Evolutionary conservation across 2,113 vertebrate species (phyloP), one percentile per base, ranked within the genome.

Genomic region (Siphamia tubifer): DNA sequence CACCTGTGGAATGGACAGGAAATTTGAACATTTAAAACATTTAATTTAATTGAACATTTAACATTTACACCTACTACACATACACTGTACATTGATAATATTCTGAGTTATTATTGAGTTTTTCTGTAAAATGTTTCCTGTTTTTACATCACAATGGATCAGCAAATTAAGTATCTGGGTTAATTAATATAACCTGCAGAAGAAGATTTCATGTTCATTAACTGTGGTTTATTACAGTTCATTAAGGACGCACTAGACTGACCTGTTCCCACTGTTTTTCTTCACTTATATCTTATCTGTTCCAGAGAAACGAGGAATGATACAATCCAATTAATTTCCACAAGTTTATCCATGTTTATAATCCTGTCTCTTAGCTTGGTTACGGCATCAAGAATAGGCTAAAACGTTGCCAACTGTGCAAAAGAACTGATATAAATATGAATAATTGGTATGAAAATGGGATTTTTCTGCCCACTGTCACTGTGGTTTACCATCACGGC

Each of bases 41-140:
- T n/a, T n/a, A n/a, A n/a, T n/a, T n/a, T n/a, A n/a, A n/a, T n/a
- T n/a, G n/a, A n/a, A n/a, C n/a, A n/a, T n/a, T n/a, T n/a, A n/a
- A n/a, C n/a, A n/a, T n/a, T n/a, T n/a, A n/a, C n/a, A n/a, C n/a
- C n/a, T n/a, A n/a, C n/a, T 23, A 4, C 5, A 27, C 0, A 1
- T 45, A 27, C 35, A 43, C 36, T n/a, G 8, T 36, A 45, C 6
- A 35, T 8, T 49, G 68, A 75, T 42, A 40, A 35, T 67, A 66
- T 74, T 81, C 42, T 45, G 21, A 78, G 25, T 56, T 28, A 60
- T 68, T 58, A 24, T 9, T 27, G 30, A 39, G 48, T 68, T 51
- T 68, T 28, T 71, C 28, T 21, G 54, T 69, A 68, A 49, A 39
- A 68, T 66, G 56, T n/a, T n/a, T n/a, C n/a, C n/a, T n/a, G n/a